phyloP scores from a whole-genome alignment of 2,888 invertebrate species.

The Lypha dubia region DNA sequence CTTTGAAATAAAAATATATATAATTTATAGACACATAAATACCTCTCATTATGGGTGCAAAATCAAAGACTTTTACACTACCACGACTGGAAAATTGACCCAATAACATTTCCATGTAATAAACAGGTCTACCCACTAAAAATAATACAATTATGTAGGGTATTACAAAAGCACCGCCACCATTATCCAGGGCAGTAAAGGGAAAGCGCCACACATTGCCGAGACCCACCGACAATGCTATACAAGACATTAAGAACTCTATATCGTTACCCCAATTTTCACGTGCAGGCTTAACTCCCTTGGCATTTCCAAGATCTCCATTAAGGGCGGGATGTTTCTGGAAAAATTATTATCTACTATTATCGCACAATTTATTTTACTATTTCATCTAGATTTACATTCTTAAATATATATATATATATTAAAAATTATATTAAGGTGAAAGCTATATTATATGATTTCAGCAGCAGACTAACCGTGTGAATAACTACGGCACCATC shows the following conservation, averaged over 20 bases:
- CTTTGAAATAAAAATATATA: neutral
- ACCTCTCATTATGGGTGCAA: slow-evolving; percentile 89
- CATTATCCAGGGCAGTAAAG: slow-evolving; percentile 87
- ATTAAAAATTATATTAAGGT: too few species aligned
- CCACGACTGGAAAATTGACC: slow-evolving; percentile 90
- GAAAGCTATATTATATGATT: too few species aligned
- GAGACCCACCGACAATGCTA: slow-evolving; percentile 86
- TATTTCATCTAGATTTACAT: too few species aligned
- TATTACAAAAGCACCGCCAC: slow-evolving; percentile 88
- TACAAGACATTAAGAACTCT: slow-evolving; percentile 87
- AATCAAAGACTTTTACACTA: slow-evolving; percentile 87
- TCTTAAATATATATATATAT: too few species aligned
- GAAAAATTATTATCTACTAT: slow-evolving; percentile 17
- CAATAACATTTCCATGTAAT: slow-evolving; percentile 89
- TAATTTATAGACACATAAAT: neutral
- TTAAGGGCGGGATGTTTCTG: slow-evolving; percentile 54
- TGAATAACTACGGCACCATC: too few species aligned
- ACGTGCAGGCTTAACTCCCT: slow-evolving; percentile 65
- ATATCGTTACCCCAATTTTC: slow-evolving; percentile 86
- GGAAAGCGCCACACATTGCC: slow-evolving; percentile 89
- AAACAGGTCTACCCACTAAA: slow-evolving; percentile 87
- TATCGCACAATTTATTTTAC: too few species aligned
- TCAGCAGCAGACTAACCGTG: too few species aligned
- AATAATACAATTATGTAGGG: slow-evolving; percentile 87
- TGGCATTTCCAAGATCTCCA: neutral